Percentiles rank a stretch among this genome's conserved stretches.
These are phyloP conservation scores for Willowsia nigromaculata DNA, from an alignment of 2,888 invertebrate genomes.

Conservation along the genomic window DNA sequence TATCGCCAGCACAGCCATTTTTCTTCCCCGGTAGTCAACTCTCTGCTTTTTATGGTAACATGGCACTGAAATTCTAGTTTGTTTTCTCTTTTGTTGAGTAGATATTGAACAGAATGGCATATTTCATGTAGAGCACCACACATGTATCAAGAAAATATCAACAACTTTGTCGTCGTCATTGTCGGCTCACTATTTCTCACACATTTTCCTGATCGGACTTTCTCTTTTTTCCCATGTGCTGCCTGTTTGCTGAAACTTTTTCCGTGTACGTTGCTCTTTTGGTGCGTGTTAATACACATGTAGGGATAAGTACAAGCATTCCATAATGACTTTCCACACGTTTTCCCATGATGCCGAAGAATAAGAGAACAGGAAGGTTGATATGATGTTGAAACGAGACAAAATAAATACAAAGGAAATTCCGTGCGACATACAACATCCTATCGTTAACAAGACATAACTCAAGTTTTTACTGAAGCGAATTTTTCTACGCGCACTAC, in stretches of 20 bases:
- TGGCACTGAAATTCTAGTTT: neutral
- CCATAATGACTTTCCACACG: neutral
- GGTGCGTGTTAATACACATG: neutral
- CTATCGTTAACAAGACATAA: slow-evolving; percentile 41
- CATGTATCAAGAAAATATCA: neutral
- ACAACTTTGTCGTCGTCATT: neutral
- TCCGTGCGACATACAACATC: slow-evolving; percentile 36
- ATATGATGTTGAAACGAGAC: slow-evolving; percentile 28
- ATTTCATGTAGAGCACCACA: neutral
- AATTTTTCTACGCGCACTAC: neutral
- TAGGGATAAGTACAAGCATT: neutral
- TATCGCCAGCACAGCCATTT: slow-evolving; percentile 2
- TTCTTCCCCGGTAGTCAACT: neutral
- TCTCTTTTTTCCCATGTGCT: neutral
- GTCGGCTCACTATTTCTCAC: neutral
- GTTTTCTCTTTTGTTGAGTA: neutral
- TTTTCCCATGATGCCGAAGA: neutral
- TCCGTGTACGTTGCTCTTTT: neutral
- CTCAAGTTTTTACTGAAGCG: neutral
- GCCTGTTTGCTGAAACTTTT: neutral
- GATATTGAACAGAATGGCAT: neutral
- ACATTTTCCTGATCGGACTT: neutral
- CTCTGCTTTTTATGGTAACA: neutral
- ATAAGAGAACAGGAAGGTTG: neutral
- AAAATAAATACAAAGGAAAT: slow-evolving; percentile 42